A percentile compares a stretch with the other conserved stretches of the same genome.
These are phyloP conservation scores for Leptothorax acervorum DNA, from an alignment of 2,888 invertebrate genomes.

Conservation along the genomic window DNA sequence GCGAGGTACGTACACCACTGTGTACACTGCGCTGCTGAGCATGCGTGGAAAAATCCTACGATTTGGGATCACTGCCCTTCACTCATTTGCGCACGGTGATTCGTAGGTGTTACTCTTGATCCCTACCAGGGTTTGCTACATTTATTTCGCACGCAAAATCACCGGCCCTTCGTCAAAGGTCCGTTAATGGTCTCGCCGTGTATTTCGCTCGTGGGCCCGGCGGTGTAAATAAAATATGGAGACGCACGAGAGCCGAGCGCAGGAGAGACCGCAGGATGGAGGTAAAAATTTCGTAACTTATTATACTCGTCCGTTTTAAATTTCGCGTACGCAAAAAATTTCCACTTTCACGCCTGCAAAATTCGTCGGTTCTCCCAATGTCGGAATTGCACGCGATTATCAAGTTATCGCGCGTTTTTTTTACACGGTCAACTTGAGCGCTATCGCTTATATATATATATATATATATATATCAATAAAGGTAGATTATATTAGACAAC, in stretches of 20 bases:
- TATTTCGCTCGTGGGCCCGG: neutral
- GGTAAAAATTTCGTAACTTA: slow-evolving; percentile 70
- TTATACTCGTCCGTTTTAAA: slow-evolving; percentile 16
- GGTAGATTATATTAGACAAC: slow-evolving; percentile 24
- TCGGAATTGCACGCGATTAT: slow-evolving; percentile 24
- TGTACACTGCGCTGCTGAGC: neutral
- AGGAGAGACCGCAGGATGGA: slow-evolving; percentile 75
- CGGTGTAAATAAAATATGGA: slow-evolving; percentile 77
- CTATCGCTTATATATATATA: neutral
- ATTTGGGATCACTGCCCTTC: slow-evolving; percentile 37
- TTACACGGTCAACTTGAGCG: slow-evolving; percentile 62
- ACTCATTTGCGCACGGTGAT: slow-evolving; percentile 48
- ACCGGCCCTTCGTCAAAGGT: neutral
- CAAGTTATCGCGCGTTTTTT: slow-evolving; percentile 52
- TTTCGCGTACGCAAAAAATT: slow-evolving; percentile 19
- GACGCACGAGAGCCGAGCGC: slow-evolving; percentile 69
- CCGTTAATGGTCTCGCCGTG: neutral
- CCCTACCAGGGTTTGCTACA: neutral
- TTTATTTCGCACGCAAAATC: slow-evolving; percentile 22
- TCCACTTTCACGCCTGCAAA: neutral
- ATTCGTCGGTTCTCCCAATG: slow-evolving; percentile 48
- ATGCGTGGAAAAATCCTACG: slow-evolving; percentile 18
- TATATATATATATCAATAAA: neutral
- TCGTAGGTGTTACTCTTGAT: slow-evolving; percentile 27
- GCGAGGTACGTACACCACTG: neutral